A percentile compares a stretch with the other conserved stretches of the same genome.
Conservation (phyloP, 2,113 vertebrate species). For the Grantiella picta region DNA sequence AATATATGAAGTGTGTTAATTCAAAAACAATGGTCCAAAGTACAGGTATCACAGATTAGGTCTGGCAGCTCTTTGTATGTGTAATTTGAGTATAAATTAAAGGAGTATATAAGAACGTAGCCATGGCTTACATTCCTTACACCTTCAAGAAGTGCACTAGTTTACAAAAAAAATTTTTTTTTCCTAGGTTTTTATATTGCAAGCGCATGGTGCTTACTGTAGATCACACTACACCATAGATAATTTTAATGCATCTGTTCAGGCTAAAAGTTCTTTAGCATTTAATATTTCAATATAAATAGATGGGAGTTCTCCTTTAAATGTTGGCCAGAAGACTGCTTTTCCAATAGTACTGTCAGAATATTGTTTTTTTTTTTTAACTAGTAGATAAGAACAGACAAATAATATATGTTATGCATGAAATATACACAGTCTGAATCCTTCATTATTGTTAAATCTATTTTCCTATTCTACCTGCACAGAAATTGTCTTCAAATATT, state of each 20-base stretch:
- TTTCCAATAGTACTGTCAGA: neutral
- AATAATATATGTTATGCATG: neutral
- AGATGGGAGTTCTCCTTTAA: neutral
- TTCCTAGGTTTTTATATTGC: neutral
- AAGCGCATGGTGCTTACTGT: neutral
- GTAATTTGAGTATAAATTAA: neutral
- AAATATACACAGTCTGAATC: neutral
- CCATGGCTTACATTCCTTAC: neutral
- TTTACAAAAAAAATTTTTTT: neutral
- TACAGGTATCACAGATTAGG: neutral
- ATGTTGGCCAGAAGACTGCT: neutral
- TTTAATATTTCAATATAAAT: neutral
- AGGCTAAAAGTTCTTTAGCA: neutral
- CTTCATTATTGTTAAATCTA: neutral
- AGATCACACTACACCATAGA: neutral
- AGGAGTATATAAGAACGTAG: neutral
- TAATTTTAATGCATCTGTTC: neutral
- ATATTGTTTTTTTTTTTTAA: neutral
- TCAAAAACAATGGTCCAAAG: neutral
- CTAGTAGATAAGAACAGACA: neutral
- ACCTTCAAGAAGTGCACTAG: neutral
- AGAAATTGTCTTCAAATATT: neutral
- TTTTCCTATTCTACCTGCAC: neutral
- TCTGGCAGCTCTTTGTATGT: neutral
- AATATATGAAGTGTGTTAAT: neutral